phyloP scores from a whole-genome alignment of 2,888 invertebrate genomes.

The Dasypogon diadema region DNA sequence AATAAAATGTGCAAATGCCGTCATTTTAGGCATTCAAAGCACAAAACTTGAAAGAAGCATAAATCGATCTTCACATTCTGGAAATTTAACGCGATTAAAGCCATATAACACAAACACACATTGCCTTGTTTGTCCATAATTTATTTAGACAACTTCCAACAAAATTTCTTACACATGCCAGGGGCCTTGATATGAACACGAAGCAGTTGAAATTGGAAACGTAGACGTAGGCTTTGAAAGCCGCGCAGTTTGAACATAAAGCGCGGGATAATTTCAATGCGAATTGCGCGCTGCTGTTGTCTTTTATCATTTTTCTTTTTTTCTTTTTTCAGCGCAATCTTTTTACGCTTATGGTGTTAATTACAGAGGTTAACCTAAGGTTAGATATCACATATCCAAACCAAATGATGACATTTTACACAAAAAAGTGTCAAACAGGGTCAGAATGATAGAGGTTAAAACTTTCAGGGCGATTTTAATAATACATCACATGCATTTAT shows the following conservation, averaged over 20 bases:
- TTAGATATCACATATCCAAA: not conserved
- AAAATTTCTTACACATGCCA: not conserved
- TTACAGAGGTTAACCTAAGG: not conserved
- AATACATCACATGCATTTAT: not conserved
- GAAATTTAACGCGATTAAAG: not conserved
- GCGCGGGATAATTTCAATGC: conserved; percentile 11
- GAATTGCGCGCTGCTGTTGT: conserved; percentile 1
- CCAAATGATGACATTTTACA: not conserved
- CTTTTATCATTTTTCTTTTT: not conserved
- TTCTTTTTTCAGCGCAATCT: not conserved
- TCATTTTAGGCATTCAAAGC: too few species aligned
- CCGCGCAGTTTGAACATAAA: conserved; percentile 4
- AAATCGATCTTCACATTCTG: not conserved
- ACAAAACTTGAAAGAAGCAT: not conserved
- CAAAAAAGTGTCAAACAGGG: not conserved
- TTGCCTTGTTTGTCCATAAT: not conserved
- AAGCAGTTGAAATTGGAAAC: conserved; percentile 8
- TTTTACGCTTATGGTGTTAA: not conserved
- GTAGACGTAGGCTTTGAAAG: not conserved
- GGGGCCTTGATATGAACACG: not conserved
- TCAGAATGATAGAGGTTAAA: not conserved
- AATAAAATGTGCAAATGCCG: too few species aligned
- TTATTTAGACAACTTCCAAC: not conserved
- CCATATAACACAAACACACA: not conserved
- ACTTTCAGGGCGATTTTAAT: not conserved